These are phyloP conservation scores for Drosophila oshimai DNA, from an alignment of 1,140 invertebrate species.

Conservation along the genomic window DNA sequence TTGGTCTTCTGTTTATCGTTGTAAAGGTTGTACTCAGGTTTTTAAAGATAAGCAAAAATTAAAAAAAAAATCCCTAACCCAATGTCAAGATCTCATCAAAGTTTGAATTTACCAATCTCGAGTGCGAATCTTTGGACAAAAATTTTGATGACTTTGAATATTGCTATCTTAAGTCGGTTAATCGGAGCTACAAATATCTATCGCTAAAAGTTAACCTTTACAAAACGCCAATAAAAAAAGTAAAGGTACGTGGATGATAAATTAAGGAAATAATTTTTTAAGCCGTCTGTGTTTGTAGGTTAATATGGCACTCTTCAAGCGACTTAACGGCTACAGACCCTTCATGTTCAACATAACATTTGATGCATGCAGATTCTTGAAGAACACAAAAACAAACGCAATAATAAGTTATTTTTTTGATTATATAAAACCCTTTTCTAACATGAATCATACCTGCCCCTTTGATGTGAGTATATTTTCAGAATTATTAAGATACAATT, in stretches of 20 bases:
- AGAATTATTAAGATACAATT: too few relatives aligned
- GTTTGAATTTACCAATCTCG: conserved; percentile 10
- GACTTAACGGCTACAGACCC: conserved; percentile 1
- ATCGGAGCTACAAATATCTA: conserved; percentile 18
- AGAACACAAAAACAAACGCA: background rate
- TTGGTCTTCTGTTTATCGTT: background rate
- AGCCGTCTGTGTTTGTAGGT: too few relatives aligned
- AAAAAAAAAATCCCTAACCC: background rate
- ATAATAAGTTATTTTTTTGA: too few relatives aligned
- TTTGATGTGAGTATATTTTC: too few relatives aligned
- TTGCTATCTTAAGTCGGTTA: conserved; percentile 8
- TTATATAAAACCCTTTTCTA: too few relatives aligned
- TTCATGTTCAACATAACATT: background rate
- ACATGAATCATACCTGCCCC: background rate
- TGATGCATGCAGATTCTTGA: background rate
- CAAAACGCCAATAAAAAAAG: background rate
- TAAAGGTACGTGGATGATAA: too few relatives aligned
- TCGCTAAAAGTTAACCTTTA: background rate
- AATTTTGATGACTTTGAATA: conserved; percentile 1
- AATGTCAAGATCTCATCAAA: background rate
- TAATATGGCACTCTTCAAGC: background rate
- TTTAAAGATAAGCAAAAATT: too few relatives aligned
- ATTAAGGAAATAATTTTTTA: too few relatives aligned
- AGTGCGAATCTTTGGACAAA: conserved; percentile 2
- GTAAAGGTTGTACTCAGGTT: background rate